Conservation (phyloP, 2,888 invertebrate species). For the Hirtodrosophila histrioides region DNA sequence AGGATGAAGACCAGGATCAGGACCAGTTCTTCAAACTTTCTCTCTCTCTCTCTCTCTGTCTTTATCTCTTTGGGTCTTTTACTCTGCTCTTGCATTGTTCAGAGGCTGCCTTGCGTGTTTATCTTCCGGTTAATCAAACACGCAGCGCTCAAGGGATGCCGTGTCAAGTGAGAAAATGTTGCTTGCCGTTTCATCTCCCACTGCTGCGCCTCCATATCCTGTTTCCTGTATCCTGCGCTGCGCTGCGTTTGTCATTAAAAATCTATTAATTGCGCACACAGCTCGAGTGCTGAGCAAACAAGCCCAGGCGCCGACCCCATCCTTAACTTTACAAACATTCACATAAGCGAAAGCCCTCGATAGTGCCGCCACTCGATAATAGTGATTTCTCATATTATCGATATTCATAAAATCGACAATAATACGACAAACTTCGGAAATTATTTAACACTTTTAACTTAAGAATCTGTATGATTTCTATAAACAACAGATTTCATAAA, state of each 20-base stretch:
- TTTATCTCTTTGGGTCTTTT: neutral
- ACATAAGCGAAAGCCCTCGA: neutral
- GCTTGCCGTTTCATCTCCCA: conserved; percentile 5
- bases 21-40: too few species aligned
- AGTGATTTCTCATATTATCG: too few species aligned
- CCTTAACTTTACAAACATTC: neutral
- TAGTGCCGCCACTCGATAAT: too few species aligned
- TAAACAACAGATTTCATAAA: too few species aligned
- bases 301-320: conserved; percentile 8
- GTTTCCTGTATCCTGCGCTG: conserved; percentile 13
- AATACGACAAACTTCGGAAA: too few species aligned
- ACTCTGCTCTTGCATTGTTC: conserved; percentile 31
- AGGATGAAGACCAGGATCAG: too few species aligned
- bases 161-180: conserved; percentile 52
- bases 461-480: too few species aligned
- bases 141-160: conserved; percentile 65
- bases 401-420: too few species aligned
- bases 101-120: conserved; percentile 66
- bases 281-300: conserved; percentile 60
- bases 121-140: conserved; percentile 81
- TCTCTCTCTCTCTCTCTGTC: neutral
- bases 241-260: conserved; percentile 73
- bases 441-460: too few species aligned
- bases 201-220: neutral
- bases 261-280: conserved; percentile 81